Base-by-base conservation (phyloP, 2,888 invertebrate genomes). In the Anthrax anthrax region DNA sequence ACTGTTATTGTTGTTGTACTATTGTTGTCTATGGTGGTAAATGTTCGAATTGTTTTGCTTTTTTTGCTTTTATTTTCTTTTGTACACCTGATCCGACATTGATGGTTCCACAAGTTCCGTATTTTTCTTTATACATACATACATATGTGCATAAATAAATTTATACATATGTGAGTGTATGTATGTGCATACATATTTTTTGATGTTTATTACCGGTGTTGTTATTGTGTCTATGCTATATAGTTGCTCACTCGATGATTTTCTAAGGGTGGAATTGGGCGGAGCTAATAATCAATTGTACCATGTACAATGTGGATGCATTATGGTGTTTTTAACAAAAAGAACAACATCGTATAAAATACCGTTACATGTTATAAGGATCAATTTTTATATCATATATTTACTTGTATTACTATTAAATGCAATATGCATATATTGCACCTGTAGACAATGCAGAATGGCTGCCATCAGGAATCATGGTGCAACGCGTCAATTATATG, bases 231-330 rank as follows among this genome's bases (percentile, higher is more conserved):
- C n/a, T n/a, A n/a, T n/a, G n/a, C n/a, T n/a, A n/a, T n/a, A n/a
- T n/a, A n/a, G 48, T 44, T 44, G 46, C 42, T 46, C 46, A 46
- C 46, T 46, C 46, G 29, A 41, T 37, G 18, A 18, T 37, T 18
- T 19, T 42, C 37, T 41, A 42, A 42, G 39, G 43, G 47, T 47
- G 47, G 47, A 44, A 49, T 43, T 44, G 47, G 51, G 51, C 51
- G 51, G 51, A 46, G 51, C 48, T 36, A 49, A 44, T 48, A 51
- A 51, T 51, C 49, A 51, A 51, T 51, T 49, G 29, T 32, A 32
- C 3, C 12, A 29, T 12, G 10, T 29, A 32, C 3, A 32, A 12
- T 41, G 23, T 23, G 23, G 23, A 23, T 23, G 8, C 23, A 23
- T 23, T 23, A 23, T 23, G 23, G 23, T 23, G 8, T 23, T 23